Evolutionary conservation across 1,140 invertebrate genomes (phyloP), one percentile per base, ranked within the genome.

Genomic region (Drosophila persimilis): DNA sequence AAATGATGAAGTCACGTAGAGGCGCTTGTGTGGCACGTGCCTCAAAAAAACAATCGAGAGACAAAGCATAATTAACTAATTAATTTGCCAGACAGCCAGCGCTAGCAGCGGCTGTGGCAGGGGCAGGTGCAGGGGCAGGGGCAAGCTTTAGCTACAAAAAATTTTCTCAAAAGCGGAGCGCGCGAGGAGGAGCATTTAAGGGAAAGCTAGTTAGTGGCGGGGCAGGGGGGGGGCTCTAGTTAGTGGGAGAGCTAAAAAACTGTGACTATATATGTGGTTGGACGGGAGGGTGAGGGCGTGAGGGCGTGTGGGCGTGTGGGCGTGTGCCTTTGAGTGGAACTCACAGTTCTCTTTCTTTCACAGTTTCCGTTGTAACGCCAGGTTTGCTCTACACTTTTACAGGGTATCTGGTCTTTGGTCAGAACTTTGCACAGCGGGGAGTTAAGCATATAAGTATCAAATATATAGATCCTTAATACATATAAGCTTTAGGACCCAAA

Each of bases 31-130:
- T 39, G 60, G 44, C 80, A 84, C 80, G 80, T 84, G 77, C 73
- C 74, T 22, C 41, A 17, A 43, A 61, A 24, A 39, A 22, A 62
- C 15, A 53, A 77, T 76, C 53, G 54, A 73, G 55, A 73, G 70
- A 67, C 62, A 67, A 64, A 79, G 66, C 66, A 67, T 85, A 86
- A 77, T 84, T 77, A 85, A 75, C 81, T 80, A 85, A 85, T 85
- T 85, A 80, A 85, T 86, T 80, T 70, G 73, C 67, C 57, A 52
- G 70, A 72, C 66, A 50, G 66, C 24, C 45, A 53, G 35, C 44
- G 46, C 7, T 6, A 6, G 29, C 26, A 29, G 26, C 45, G 45
- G 35, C 31, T 9, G 46, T 6, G 20, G 22, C 20, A 52, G 57
- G 31, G 50, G 31, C 47, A 22, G 70, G 48, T 43, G 51, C 59